phyloP scores from a whole-genome alignment of 1,140 invertebrate species.

The roundworm (Caenorhabditis elegans) region WBcel235 BX284603.4:7196501-7197000 shows the following conservation, averaged over 20 bases:
- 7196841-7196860: conserved; percentile 15
- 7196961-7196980: conserved; percentile 74
- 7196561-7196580: neutral
- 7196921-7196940: conserved; percentile 75
- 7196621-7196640: conserved; percentile 5
- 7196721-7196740: neutral
- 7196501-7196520: neutral
- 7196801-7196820: neutral
- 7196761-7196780: neutral
- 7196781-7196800: neutral
- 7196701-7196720: conserved; percentile 36
- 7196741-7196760: neutral
- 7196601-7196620: neutral
- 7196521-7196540: neutral
- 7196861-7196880: neutral
- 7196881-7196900: conserved; percentile 60
- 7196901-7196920: conserved; percentile 68
- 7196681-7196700: neutral
- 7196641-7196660: neutral
- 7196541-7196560: neutral
- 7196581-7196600: neutral
- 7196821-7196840: neutral
- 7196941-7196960: conserved; percentile 77
- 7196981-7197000: conserved; percentile 76
- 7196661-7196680: conserved; percentile 1